Evolutionary conservation across 2,113 vertebrate genomes (phyloP).

Genomic region (Gopherus evgoodei): DNA sequence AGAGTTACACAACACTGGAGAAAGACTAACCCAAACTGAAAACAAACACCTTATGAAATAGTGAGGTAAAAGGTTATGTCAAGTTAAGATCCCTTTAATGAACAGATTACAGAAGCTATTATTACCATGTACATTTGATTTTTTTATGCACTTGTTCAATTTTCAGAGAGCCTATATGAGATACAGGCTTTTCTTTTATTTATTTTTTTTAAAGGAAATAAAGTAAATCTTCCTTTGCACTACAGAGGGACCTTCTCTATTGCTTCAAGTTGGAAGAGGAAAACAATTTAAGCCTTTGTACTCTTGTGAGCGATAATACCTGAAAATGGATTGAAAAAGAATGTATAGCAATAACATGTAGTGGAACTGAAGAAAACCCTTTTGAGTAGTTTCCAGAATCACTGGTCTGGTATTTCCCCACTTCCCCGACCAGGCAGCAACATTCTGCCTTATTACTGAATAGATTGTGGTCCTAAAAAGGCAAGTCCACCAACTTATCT

Average conservation of each 20-base stretch:
- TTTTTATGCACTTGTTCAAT: neutral
- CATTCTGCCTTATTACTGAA: neutral
- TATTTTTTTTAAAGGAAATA: neutral
- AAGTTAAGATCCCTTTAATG: neutral
- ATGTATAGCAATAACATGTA: neutral
- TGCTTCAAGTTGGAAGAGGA: neutral
- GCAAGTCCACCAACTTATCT: neutral
- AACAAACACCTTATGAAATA: neutral
- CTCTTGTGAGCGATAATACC: neutral
- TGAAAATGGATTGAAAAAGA: neutral
- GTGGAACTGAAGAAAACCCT: neutral
- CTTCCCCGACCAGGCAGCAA: neutral
- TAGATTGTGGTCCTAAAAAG: neutral
- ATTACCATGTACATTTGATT: neutral
- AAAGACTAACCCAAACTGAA: too few species aligned
- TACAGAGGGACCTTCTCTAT: neutral
- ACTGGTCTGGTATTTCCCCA: neutral
- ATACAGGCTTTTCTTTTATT: neutral
- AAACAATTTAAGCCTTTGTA: neutral
- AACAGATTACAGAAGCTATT: neutral
- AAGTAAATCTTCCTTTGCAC: neutral
- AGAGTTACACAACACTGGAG: neutral
- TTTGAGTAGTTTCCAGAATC: neutral
- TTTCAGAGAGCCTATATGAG: neutral
- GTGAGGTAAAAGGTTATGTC: neutral